Percentiles rank a stretch among this genome's conserved stretches.
Conservation (phyloP, 2,797 vertebrate species). For the Phaenicophaeus curvirostris region DNA sequence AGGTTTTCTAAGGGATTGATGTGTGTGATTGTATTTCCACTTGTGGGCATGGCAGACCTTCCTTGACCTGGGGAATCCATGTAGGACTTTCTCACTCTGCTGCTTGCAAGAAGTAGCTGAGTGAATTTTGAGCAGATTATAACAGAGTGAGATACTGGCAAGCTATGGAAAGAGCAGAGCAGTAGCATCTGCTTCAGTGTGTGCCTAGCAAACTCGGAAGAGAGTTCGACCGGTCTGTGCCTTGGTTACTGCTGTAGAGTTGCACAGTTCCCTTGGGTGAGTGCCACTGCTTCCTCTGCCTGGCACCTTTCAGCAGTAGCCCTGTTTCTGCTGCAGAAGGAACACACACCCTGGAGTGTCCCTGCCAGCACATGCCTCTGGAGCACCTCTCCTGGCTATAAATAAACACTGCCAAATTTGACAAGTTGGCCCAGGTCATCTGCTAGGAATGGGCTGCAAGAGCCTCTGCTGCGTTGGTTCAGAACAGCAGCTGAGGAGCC, state of each 20-base stretch:
- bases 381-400: conserved; percentile 89
- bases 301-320: conserved; percentile 55
- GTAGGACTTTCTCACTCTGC: neutral
- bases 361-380: conserved; percentile 86
- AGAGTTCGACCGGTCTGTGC: neutral
- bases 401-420: conserved; percentile 86
- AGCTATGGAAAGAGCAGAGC: neutral
- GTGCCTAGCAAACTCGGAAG: too few relatives aligned
- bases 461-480: neutral
- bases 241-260: neutral
- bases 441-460: conserved; percentile 48
- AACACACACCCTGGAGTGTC: conserved; percentile 24
- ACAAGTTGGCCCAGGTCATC: conserved; percentile 29
- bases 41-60: neutral
- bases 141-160: neutral
- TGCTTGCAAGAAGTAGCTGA: neutral
- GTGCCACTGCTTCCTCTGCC: neutral
- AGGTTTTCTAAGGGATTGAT: neutral
- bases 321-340: conserved; percentile 48
- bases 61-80: neutral
- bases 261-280: neutral
- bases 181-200: neutral
- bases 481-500: neutral
- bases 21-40: neutral
- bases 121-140: neutral